Base-by-base conservation (phyloP, 2,888 invertebrate genomes). In the Hemaris fuciformis region DNA sequence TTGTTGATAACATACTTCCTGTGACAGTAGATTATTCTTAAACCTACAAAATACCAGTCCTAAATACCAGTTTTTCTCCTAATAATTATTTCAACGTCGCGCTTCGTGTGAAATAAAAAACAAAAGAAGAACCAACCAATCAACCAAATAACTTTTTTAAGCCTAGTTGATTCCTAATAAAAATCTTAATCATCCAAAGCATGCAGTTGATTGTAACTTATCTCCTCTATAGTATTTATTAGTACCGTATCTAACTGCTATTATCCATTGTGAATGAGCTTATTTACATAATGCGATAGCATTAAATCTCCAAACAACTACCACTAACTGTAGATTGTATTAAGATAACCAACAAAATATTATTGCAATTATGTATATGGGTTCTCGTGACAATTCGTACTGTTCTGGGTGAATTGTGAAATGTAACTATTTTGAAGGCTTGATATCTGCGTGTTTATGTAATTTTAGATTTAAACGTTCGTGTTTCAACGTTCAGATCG, bases 241-340 rank as follows among this genome's bases (percentile, higher is more conserved):
- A 15, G 15, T 25, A 6, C 43, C 48, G 27, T 48, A 48, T 53
- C 79, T 79, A 77, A 75, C 69, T 69, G 66, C 71, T 70, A 78
- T 81, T 83, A 83, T 80, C 76, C 77, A 67, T 69, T 77, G 70
- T 80, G 75, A 83, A 85, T 82, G 68, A 75, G 63, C 61, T 64
- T 68, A 85, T 86, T 85, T 80, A 80, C 82, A 85, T 86, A 85
- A 81, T 82, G 78, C 76, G 70, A 77, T 76, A 70, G 71, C 69
- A 72, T 77, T 80, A 79, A 79, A 76, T 75, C 77, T 75, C 67
- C 64, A 61, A 68, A 72, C 63, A 67, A 71, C 73, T 77, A 76
- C 71, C 73, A 68, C 62, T 71, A 74, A 73, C 67, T 66, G 67
- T 63, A 73, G 84, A 85, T 85, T 74, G 74, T 70, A 76, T 78